These are phyloP conservation scores for Uropsilus gracilis DNA, from an alignment of 2,113 vertebrate genomes.

Conservation along the genomic window DNA sequence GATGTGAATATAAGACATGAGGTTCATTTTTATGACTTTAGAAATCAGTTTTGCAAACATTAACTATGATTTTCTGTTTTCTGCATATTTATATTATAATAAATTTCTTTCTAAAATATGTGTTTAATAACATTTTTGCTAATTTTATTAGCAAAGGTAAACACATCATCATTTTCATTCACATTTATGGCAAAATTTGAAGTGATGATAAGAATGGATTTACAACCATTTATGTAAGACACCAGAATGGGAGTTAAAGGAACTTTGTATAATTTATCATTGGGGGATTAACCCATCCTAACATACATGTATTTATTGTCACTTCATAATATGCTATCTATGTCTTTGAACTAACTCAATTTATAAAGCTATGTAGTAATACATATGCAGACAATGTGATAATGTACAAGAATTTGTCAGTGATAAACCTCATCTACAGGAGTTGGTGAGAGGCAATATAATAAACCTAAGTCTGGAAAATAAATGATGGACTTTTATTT, in stretches of 20 bases:
- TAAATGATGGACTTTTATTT: background rate
- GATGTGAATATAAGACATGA: background rate
- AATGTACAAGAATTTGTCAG: background rate
- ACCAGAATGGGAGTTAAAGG: background rate
- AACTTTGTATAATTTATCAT: background rate
- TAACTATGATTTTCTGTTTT: background rate
- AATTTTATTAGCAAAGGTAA: background rate
- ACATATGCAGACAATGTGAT: background rate
- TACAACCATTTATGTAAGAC: background rate
- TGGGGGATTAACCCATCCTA: background rate
- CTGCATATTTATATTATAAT: background rate
- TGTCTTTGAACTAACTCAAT: background rate
- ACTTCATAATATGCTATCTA: background rate
- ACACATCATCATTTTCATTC: background rate
- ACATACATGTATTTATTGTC: background rate
- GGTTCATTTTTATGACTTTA: background rate
- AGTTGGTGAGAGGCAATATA: background rate
- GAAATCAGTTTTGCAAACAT: background rate
- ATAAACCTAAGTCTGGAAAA: background rate
- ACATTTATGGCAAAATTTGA: slow-evolving; percentile 2
- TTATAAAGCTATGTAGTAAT: background rate
- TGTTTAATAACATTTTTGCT: background rate
- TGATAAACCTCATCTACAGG: background rate
- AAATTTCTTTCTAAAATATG: background rate
- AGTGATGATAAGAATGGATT: background rate